Evolutionary conservation across 2,113 vertebrate species (phyloP).

Genomic region (Ahaetulla prasina): DNA sequence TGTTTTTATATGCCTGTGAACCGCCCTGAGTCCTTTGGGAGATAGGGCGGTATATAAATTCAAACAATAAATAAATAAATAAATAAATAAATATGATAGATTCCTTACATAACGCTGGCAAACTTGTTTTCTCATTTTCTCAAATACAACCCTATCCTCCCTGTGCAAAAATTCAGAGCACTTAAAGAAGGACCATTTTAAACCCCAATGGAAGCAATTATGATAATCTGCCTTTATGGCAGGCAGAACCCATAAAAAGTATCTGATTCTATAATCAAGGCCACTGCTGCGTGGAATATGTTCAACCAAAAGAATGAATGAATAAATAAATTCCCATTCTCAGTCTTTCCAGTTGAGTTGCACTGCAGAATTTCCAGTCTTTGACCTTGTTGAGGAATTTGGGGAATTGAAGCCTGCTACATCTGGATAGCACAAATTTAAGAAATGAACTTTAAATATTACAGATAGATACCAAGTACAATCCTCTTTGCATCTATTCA

Average conservation of each 20-base stretch:
- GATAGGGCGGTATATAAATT: no score
- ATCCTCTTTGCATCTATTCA: background rate
- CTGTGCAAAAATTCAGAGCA: background rate
- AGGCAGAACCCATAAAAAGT: background rate
- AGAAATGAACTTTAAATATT: background rate
- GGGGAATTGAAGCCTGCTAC: background rate
- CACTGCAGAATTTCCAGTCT: background rate
- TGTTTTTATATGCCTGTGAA: no score
- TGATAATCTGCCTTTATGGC: background rate
- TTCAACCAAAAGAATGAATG: background rate
- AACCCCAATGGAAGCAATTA: background rate
- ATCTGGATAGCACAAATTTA: background rate
- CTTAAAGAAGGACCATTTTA: background rate
- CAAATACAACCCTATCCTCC: background rate
- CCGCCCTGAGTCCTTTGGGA: no score
- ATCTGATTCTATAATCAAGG: background rate
- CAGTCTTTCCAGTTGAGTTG: background rate
- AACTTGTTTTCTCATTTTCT: background rate
- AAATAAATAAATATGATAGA: no score
- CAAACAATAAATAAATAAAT: no score
- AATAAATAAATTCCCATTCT: background rate
- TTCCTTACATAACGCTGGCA: background rate
- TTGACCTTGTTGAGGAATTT: background rate
- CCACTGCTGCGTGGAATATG: background rate
- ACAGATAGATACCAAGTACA: background rate